Evolutionary conservation across 2,113 vertebrate species (phyloP).

Genomic region (Carassius auratus): DNA sequence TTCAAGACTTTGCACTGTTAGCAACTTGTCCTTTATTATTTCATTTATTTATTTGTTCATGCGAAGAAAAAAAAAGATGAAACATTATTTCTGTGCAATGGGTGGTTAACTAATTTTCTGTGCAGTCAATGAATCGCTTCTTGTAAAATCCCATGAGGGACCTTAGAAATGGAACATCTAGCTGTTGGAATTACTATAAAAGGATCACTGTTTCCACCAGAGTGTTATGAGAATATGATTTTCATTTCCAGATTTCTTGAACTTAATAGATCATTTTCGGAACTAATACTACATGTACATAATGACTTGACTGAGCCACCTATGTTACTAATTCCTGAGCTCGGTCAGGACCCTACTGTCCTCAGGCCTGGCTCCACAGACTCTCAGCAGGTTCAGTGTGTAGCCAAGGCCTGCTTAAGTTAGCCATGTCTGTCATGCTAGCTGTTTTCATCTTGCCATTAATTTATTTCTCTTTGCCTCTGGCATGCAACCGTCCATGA

Average conservation of each 20-base stretch:
- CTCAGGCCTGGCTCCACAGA: conserved; percentile 10
- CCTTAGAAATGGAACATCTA: conserved; percentile 28
- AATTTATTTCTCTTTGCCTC: conserved; percentile 50
- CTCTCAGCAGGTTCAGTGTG: conserved; percentile 8
- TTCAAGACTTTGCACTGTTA: neutral
- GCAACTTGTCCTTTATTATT: neutral
- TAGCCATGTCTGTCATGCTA: conserved; percentile 47
- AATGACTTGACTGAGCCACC: conserved; percentile 22
- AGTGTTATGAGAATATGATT: conserved; percentile 31
- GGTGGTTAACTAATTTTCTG: conserved; percentile 11
- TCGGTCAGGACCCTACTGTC: conserved; percentile 35
- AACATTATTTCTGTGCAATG: conserved; percentile 9
- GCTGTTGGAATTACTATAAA: conserved; percentile 38
- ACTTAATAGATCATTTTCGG: conserved; percentile 26
- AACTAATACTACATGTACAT: conserved; percentile 30
- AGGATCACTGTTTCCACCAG: conserved; percentile 12
- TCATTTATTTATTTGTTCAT: neutral
- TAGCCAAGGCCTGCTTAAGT: conserved; percentile 30
- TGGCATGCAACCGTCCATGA: conserved; percentile 40
- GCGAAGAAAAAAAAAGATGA: neutral
- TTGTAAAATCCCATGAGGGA: conserved; percentile 11
- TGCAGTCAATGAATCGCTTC: conserved; percentile 24
- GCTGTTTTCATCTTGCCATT: conserved; percentile 50
- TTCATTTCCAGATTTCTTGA: conserved; percentile 43
- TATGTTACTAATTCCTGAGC: conserved; percentile 8